These are phyloP conservation scores for Pteropus rufus DNA, from an alignment of 2,797 vertebrate genomes.

Conservation along the genomic window DNA sequence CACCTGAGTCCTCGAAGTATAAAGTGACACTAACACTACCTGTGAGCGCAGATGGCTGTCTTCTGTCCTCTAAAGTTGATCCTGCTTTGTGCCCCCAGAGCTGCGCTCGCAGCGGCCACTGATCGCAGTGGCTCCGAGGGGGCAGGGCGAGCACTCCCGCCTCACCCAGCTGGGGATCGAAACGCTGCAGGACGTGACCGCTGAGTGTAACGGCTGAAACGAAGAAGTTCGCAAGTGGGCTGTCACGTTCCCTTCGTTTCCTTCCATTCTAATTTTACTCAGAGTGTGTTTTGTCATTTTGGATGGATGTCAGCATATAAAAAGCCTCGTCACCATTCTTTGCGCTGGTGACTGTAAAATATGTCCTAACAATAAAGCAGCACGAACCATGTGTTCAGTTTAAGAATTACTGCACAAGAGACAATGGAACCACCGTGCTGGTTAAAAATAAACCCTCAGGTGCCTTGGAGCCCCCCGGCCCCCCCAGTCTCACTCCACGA, in stretches of 20 bases:
- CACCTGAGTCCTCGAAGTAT: neutral
- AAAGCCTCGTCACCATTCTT: neutral
- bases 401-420: neutral
- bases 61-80: too few species aligned
- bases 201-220: neutral
- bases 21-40: neutral
- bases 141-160: fast-evolving
- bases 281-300: neutral
- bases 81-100: too few species aligned
- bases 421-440: too few species aligned
- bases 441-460: neutral
- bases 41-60: neutral
- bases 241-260: neutral
- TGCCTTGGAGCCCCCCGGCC: neutral
- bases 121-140: neutral
- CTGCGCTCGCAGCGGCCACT: neutral
- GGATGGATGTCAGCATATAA: neutral
- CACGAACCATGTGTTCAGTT: neutral
- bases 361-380: neutral
- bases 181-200: fast-evolving
- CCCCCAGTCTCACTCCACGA: neutral
- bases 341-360: neutral
- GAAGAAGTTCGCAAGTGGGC: neutral
- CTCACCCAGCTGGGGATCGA: neutral
- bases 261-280: neutral